Base-by-base conservation (phyloP, 2,797 vertebrate species). In the Otolemur crassicaudatus region DNA sequence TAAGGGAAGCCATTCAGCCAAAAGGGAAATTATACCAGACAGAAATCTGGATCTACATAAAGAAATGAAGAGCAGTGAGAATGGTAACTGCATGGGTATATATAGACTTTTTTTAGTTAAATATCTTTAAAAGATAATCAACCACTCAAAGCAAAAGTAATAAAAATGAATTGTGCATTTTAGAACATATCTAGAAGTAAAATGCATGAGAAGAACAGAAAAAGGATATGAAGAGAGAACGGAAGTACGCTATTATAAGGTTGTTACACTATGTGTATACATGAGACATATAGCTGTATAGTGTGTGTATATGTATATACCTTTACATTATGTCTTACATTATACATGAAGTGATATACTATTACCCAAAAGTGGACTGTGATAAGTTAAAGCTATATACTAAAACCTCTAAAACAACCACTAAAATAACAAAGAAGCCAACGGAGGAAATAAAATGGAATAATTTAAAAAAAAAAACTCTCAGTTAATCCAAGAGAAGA, bases 401-500 rank as follows among this genome's bases (percentile, higher is more conserved):
- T 83, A 69, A 70, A 70, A 67, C 80, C 60, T 77, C 72, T 85
- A n/a, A 94, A 88, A 79, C 27, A 23, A 82, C 25, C 60, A 67
- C 72, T 85, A n/a, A 94, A 88, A 73, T 31, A 23, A 83, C 25
- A 67, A 58, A 85, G 22, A 95, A 90, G 37, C 10, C 58, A 79
- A 83, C 25, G 82, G 83, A 84, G 49, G 10, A 69, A 37, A 63
- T 25, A 73, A 79, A 60, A 63, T 14, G 20, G 27, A 82, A 87
- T 82, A 43, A 43, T 43, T 43, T 7, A 60, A 58, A 77, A 56
- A 43, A 46, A 58, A 73, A n/a, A 34, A 86, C 3, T 69, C 29
- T 93, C 88, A 43, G 75, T 91, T 53, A 83, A 87, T 58, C 31
- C 37, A 83, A 87, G 87, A 80, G 29, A 77, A 82, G 46, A 16